phyloP scores from a whole-genome alignment of 2,888 invertebrate species.

The Idaea biselata region DNA sequence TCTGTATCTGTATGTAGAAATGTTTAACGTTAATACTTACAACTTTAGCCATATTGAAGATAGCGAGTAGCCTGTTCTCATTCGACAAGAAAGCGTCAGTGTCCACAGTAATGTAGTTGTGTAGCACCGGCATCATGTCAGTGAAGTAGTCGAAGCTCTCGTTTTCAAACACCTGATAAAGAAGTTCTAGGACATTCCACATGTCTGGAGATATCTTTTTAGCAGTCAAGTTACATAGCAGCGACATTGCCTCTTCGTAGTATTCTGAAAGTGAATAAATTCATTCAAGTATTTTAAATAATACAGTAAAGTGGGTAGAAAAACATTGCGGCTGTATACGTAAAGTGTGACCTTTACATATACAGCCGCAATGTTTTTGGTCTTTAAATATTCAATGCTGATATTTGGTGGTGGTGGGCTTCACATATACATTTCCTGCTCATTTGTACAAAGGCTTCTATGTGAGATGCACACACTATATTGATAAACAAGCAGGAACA shows the following conservation, averaged over 20 bases:
- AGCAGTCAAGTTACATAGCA: constrained; percentile 94
- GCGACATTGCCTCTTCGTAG: constrained; percentile 97
- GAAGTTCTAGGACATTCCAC: constrained; percentile 96
- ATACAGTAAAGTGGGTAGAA: too few relatives aligned
- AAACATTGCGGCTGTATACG: too few relatives aligned
- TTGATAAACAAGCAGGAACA: too few relatives aligned
- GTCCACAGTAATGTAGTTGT: constrained; percentile 98
- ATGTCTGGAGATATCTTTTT: constrained; percentile 94
- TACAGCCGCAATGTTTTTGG: too few relatives aligned
- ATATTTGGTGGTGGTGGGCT: too few relatives aligned
- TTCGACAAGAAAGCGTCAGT: constrained; percentile 95
- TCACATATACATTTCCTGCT: too few relatives aligned
- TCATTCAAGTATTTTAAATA: too few relatives aligned
- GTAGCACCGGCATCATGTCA: constrained; percentile 99
- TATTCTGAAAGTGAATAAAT: constrained; percentile 83
- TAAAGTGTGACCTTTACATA: too few relatives aligned
- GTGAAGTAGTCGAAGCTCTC: constrained; percentile 97
- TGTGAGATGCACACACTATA: too few relatives aligned
- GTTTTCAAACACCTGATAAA: constrained; percentile 95
- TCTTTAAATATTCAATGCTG: too few relatives aligned
- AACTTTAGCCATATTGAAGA: constrained; percentile 96
- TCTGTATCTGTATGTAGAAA: not conserved
- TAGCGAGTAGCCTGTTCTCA: constrained; percentile 92
- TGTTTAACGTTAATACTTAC: constrained; percentile 71
- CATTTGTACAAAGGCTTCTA: too few relatives aligned